Percentiles rank a stretch among this genome's conserved stretches.
Conservation (phyloP, 1,140 invertebrate species). For the Eurytemora carolleeae region DNA sequence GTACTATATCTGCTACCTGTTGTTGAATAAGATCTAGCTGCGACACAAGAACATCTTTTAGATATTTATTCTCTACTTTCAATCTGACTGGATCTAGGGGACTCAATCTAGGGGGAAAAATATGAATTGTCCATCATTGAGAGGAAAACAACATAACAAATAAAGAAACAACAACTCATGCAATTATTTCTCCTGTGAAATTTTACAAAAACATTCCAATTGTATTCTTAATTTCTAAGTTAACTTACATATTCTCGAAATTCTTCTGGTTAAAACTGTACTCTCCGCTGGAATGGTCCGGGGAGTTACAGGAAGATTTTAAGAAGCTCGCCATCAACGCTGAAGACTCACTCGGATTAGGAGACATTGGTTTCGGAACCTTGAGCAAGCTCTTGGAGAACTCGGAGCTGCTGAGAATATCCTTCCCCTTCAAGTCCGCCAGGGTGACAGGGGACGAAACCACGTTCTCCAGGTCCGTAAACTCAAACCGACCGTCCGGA, state of each 20-base stretch:
- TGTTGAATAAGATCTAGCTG: not conserved
- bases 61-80: not conserved
- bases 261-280: not conserved
- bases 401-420: too few relatives aligned
- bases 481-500: too few relatives aligned
- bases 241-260: not conserved
- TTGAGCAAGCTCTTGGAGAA: too few relatives aligned
- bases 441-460: too few relatives aligned
- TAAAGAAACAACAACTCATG: not conserved
- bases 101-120: not conserved
- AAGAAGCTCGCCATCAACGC: not conserved
- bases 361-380: not conserved
- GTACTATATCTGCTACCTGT: not conserved
- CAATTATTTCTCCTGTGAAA: not conserved
- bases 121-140: not conserved
- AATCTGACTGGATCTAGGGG: not conserved
- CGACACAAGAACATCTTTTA: not conserved
- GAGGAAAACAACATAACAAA: not conserved
- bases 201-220: too few relatives aligned
- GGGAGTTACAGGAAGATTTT: not conserved
- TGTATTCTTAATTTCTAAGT: not conserved
- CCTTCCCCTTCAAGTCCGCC: too few relatives aligned
- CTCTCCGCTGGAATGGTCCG: not conserved
- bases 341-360: not conserved
- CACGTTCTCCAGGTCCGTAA: too few relatives aligned